phyloP scores from a whole-genome alignment of 2,797 vertebrate genomes.

The Emys orbicularis region DNA sequence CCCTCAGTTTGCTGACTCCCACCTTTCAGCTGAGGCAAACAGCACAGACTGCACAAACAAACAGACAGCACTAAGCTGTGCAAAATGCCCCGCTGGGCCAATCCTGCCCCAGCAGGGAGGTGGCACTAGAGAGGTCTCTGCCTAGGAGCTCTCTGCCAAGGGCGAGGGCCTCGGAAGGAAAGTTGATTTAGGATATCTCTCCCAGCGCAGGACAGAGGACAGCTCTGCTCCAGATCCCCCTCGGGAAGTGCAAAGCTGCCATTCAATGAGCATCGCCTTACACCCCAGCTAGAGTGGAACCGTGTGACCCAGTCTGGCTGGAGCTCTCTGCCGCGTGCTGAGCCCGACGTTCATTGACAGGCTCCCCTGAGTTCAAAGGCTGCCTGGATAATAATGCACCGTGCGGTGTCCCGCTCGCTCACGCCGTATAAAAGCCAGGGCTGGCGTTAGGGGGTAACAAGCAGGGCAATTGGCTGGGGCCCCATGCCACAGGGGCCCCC shows the following conservation, averaged over 20 bases:
- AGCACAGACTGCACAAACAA: background rate
- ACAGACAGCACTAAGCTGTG: background rate
- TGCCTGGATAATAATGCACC: background rate
- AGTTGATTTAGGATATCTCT: background rate
- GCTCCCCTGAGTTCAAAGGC: background rate
- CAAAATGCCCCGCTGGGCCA: background rate
- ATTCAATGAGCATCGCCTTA: background rate
- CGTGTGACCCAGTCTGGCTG: background rate
- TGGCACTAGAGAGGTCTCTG: background rate
- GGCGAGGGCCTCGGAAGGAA: rapidly evolving
- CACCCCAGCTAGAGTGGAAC: background rate
- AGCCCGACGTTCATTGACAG: background rate
- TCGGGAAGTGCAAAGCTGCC: background rate
- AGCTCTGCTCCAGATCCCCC: background rate
- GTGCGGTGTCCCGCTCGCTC: rapidly evolving
- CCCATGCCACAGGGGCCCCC: too few species aligned
- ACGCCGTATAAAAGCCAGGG: too few species aligned
- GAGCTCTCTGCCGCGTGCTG: background rate
- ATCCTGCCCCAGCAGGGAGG: background rate
- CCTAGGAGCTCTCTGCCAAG: background rate
- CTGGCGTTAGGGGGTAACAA: too few species aligned
- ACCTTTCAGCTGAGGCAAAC: background rate
- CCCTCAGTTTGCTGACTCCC: background rate
- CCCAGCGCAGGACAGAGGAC: background rate
- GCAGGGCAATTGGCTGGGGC: too few species aligned